Conservation (phyloP, 2,113 vertebrate species). For the Apteryx owenii region DNA sequence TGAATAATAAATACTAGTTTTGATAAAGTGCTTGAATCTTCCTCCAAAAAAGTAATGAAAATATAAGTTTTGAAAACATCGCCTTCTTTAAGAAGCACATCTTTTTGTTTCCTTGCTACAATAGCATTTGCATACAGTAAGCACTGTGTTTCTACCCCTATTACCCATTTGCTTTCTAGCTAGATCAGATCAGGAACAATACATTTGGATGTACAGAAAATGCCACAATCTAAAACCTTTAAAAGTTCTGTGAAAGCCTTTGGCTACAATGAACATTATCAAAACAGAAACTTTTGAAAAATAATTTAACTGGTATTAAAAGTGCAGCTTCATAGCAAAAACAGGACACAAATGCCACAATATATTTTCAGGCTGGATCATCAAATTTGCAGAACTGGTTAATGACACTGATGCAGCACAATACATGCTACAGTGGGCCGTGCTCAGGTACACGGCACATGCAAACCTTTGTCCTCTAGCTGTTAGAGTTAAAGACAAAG, state of each 20-base stretch:
- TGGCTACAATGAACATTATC: conserved; percentile 15
- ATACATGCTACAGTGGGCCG: background rate
- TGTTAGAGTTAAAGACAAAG: background rate
- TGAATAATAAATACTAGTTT: conserved; percentile 47
- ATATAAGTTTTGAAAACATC: conserved; percentile 64
- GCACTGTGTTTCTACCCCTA: conserved; percentile 14
- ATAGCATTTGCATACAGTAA: conserved; percentile 37
- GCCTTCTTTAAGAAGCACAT: conserved; percentile 68
- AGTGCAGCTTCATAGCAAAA: conserved; percentile 55
- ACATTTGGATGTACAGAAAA: conserved; percentile 21
- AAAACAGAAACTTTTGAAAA: conserved; percentile 50
- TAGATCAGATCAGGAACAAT: background rate
- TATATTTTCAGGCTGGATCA: conserved; percentile 56
- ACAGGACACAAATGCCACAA: conserved; percentile 69
- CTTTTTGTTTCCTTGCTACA: conserved; percentile 57
- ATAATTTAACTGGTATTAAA: conserved; percentile 51
- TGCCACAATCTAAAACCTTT: background rate
- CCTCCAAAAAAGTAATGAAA: conserved; percentile 44
- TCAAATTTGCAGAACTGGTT: background rate
- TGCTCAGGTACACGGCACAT: background rate
- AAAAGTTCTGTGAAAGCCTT: conserved; percentile 28
- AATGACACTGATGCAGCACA: background rate
- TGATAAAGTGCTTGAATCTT: conserved; percentile 71
- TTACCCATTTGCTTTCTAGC: conserved; percentile 19
- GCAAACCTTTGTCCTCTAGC: background rate